Evolutionary conservation across 2,888 invertebrate species (phyloP).

Genomic region (Cephus pulcher): DNA sequence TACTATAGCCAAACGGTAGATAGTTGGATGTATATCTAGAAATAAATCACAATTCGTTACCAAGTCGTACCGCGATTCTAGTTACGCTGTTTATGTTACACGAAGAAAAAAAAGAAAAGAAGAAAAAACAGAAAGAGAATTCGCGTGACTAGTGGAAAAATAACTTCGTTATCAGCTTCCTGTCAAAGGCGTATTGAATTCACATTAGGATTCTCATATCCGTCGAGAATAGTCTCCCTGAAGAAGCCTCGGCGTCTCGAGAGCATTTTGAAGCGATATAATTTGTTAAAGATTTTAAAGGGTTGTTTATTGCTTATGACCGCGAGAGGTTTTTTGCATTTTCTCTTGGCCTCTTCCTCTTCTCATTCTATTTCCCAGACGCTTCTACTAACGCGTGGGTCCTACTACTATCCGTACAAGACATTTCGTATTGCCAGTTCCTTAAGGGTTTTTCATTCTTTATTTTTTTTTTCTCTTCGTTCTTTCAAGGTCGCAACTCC

Average conservation of each 20-base stretch:
- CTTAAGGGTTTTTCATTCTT: not conserved
- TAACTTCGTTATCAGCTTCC: not conserved
- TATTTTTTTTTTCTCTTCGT: slow-evolving; percentile 7
- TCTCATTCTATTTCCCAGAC: not conserved
- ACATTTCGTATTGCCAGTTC: not conserved
- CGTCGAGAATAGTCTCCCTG: not conserved
- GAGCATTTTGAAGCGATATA: slow-evolving; percentile 24
- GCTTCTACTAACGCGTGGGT: not conserved
- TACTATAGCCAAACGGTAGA: slow-evolving; percentile 46
- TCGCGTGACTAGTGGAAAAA: not conserved
- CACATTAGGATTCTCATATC: not conserved
- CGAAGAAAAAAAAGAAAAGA: slow-evolving; percentile 1
- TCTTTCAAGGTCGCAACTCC: not conserved
- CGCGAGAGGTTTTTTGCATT: slow-evolving; percentile 10
- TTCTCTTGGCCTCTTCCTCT: not conserved
- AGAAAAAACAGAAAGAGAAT: not conserved
- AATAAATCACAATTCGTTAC: slow-evolving; percentile 59
- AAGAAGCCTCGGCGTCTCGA: slow-evolving; percentile 18
- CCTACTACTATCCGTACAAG: not conserved
- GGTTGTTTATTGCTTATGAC: slow-evolving; percentile 19
- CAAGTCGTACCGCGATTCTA: slow-evolving; percentile 31
- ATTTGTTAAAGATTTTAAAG: slow-evolving; percentile 34
- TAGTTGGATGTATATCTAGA: slow-evolving; percentile 57
- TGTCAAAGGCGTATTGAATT: not conserved
- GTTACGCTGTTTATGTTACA: not conserved